phyloP scores from a whole-genome alignment of 1,140 invertebrate genomes.

The Lamellibrachia luymesi region DNA sequence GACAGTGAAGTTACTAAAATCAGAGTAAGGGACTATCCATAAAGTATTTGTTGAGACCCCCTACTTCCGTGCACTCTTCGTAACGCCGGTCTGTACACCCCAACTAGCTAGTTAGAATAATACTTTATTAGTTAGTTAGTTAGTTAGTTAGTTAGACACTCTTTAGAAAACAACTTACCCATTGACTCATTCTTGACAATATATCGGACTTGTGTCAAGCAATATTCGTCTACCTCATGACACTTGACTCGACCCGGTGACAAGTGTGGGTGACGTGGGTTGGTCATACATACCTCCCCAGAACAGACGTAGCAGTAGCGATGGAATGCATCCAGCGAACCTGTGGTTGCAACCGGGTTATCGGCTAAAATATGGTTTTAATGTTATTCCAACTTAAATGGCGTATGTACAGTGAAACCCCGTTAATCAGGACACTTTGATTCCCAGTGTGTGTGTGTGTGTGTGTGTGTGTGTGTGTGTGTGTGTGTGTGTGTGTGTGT shows the following conservation, averaged over 20 bases:
- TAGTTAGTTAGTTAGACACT: neutral
- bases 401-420: too few relatives aligned
- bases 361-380: neutral
- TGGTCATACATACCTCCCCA: conserved; percentile 17
- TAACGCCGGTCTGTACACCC: neutral
- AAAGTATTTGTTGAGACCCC: neutral
- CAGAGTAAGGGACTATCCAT: neutral
- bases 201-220: conserved; percentile 23
- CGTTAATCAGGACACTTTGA: too few relatives aligned
- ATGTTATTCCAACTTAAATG: neutral
- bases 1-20: neutral
- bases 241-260: conserved; percentile 24
- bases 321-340: neutral
- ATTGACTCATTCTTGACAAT: conserved; percentile 17
- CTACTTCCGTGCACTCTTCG: neutral
- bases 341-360: neutral
- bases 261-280: conserved; percentile 19
- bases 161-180: neutral
- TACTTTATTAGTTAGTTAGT: neutral
- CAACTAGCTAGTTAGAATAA: neutral
- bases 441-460: too few relatives aligned
- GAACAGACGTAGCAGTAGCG: conserved; percentile 24
- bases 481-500: neutral
- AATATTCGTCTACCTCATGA: conserved; percentile 23
- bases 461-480: too few relatives aligned